Conservation (phyloP, 2,888 invertebrate species). For the Drosophila neonasuta region DNA sequence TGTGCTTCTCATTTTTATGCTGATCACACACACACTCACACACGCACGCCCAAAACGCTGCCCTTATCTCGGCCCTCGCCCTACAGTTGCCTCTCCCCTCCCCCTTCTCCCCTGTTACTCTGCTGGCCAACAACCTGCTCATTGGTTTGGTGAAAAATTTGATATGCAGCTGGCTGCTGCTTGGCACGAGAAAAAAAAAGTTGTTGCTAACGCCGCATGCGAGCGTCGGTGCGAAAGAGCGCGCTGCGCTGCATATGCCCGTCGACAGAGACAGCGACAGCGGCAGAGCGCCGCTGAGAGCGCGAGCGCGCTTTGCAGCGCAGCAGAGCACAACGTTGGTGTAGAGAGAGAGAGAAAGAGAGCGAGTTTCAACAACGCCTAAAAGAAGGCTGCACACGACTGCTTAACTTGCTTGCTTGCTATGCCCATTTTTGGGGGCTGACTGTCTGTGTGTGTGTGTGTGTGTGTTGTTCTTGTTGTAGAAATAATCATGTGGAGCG, state of each 20-base stretch:
- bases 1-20: not conserved
- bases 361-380: conserved; percentile 62
- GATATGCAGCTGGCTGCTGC: conserved; percentile 27
- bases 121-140: conserved; percentile 18
- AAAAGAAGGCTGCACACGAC: conserved; percentile 63
- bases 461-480: conserved; percentile 26
- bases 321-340: conserved; percentile 39
- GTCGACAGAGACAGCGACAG: conserved; percentile 20
- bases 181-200: conserved; percentile 67
- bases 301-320: conserved; percentile 41
- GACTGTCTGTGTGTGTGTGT: not conserved
- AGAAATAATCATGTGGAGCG: conserved; percentile 45
- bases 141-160: conserved; percentile 39
- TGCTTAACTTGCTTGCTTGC: conserved; percentile 2
- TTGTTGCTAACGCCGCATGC: conserved; percentile 80
- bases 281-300: conserved; percentile 17
- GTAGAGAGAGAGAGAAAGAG: conserved; percentile 31
- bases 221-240: conserved; percentile 59
- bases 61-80: not conserved
- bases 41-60: not conserved
- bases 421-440: conserved; percentile 10
- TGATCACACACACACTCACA: not conserved
- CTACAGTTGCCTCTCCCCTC: not conserved
- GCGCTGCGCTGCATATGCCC: conserved; percentile 23
- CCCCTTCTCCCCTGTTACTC: not conserved